Base-by-base conservation (phyloP, 2,888 invertebrate genomes). In the Trissolcus japonicus region DNA sequence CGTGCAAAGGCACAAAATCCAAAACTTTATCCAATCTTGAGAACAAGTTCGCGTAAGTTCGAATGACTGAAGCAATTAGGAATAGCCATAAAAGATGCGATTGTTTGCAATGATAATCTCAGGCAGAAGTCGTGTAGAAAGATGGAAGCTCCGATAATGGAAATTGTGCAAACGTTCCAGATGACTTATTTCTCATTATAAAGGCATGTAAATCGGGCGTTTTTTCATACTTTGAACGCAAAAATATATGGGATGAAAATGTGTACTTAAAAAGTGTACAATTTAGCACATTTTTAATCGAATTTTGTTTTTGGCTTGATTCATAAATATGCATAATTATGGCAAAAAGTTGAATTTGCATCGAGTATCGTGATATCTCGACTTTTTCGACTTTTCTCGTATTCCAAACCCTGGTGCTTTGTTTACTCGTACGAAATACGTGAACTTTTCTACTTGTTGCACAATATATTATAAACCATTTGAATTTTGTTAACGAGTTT, bases 81-180 rank as follows among this genome's bases (percentile, higher is more conserved):
- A 43, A 35, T 35, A 35, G 11, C 35, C 2, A 9, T 35, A 25
- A 65, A 59, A 72, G 59, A 72, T 59, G 72, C 59, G 72, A 72
- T 72, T 65, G 46, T 54, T 54, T 46, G 46, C 46, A 72, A 63
- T 72, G 72, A 72, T 72, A 72, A 72, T 72, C 60, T 46, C 35
- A 14, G 48, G 50, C 59, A 65, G 55, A 43, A 60, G 40, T 9
- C 14, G 13, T 35, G 35, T 35, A 35, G 48, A 53, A 35, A 65
- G 65, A 65, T 65, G 54, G 55, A 72, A 72, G 60, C 65, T 72
- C 35, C 55, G 65, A 65, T 72, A 60, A 72, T 72, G 54, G 60
- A 62, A 72, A 72, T 59, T 60, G 53, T 55, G 48, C 48, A 65
- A 65, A 72, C 50, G 62, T 54, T 41, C 29, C 41, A 71, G 41